These are phyloP conservation scores for Phaethornis superciliosus DNA, from an alignment of 2,113 vertebrate genomes.

Conservation along the genomic window DNA sequence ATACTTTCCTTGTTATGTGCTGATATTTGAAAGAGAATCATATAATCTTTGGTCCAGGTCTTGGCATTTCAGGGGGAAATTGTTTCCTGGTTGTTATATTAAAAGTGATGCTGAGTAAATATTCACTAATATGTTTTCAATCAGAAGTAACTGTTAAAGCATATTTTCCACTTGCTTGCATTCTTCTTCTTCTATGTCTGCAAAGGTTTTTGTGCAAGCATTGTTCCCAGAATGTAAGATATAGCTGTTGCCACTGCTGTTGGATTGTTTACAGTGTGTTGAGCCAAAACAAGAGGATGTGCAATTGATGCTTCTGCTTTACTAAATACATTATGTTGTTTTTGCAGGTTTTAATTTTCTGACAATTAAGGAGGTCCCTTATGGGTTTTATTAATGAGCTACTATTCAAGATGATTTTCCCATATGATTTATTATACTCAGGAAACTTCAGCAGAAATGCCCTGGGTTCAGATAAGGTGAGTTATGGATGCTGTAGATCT, in stretches of 20 bases:
- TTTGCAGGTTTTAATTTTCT: background rate
- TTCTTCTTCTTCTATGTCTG: background rate
- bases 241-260: background rate
- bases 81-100: background rate
- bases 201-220: background rate
- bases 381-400: background rate
- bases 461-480: slow-evolving; percentile 16
- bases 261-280: background rate
- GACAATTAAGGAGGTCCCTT: background rate
- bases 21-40: background rate
- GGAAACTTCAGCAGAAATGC: slow-evolving; percentile 18
- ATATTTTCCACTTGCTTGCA: background rate
- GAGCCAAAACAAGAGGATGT: background rate
- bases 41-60: background rate
- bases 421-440: background rate
- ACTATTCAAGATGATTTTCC: background rate
- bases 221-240: background rate
- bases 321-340: background rate
- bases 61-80: background rate
- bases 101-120: background rate
- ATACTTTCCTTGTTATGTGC: background rate
- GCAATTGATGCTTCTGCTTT: background rate
- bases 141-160: background rate
- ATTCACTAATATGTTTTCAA: background rate
- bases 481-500: slow-evolving; percentile 17